Evolutionary conservation across 2,888 invertebrate genomes (phyloP).

Genomic region (Melanargia galathea): DNA sequence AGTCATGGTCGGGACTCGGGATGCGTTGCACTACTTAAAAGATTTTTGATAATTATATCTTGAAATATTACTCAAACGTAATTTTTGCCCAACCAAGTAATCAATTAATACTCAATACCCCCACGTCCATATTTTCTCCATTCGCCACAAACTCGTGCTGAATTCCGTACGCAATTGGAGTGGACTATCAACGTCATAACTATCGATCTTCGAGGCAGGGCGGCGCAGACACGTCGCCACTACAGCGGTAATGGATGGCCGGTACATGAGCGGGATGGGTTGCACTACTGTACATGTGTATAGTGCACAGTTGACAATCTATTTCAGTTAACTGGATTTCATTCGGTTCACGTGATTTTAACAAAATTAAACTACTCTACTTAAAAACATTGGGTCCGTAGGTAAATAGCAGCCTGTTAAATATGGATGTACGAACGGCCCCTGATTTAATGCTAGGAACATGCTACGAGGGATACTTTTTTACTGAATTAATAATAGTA

Average conservation of each 20-base stretch:
- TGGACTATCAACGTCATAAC: slow-evolving; percentile 43
- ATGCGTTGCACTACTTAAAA: too few relatives aligned
- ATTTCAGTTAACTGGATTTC: slow-evolving; percentile 6
- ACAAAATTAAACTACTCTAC: background rate
- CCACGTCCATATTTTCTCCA: background rate
- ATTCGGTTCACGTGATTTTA: background rate
- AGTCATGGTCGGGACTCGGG: too few relatives aligned
- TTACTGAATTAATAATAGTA: too few relatives aligned
- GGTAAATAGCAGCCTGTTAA: too few relatives aligned
- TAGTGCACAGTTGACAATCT: slow-evolving; percentile 2
- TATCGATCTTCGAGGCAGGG: slow-evolving; percentile 41
- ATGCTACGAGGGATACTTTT: too few relatives aligned
- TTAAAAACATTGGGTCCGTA: too few relatives aligned
- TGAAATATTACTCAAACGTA: too few relatives aligned
- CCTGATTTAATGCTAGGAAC: too few relatives aligned
- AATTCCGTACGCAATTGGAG: slow-evolving; percentile 35
- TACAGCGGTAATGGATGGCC: slow-evolving; percentile 45
- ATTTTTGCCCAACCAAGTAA: too few relatives aligned
- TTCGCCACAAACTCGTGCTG: slow-evolving; percentile 28
- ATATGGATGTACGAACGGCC: too few relatives aligned
- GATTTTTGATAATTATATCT: too few relatives aligned
- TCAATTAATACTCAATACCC: too few relatives aligned
- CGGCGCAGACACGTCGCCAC: slow-evolving; percentile 42
- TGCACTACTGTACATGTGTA: background rate
- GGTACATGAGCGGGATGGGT: slow-evolving; percentile 7